Conservation (phyloP, 2,113 vertebrate species). For the Notiomystis cincta region DNA sequence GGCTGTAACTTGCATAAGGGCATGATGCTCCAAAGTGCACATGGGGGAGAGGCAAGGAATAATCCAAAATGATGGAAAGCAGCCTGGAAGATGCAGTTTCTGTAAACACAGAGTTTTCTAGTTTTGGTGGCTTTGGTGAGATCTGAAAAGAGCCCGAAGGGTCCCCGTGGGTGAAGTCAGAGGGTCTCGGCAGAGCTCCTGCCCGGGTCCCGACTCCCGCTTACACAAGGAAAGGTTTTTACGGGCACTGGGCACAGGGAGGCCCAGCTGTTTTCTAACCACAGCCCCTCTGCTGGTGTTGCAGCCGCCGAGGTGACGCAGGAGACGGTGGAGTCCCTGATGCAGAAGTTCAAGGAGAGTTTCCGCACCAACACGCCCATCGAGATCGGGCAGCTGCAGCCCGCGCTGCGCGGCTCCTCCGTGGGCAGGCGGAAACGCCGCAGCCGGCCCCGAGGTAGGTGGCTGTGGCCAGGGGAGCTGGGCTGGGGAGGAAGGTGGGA, state of each 20-base stretch:
- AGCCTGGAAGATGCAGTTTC: accelerated
- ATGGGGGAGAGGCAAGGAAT: background rate
- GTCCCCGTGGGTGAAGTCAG: accelerated
- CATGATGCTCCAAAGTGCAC: accelerated
- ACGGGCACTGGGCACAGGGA: accelerated
- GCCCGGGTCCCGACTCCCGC: accelerated
- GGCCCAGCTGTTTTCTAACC: background rate
- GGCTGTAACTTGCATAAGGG: background rate
- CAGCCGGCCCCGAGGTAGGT: slow-evolving; percentile 84
- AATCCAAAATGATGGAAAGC: background rate
- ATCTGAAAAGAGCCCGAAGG: background rate
- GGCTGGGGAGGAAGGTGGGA: background rate
- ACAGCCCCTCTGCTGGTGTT: slow-evolving; percentile 20
- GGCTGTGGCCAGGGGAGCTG: accelerated
- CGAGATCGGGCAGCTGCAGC: slow-evolving; percentile 90
- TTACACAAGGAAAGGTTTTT: accelerated
- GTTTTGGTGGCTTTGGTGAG: background rate
- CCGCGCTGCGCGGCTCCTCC: slow-evolving; percentile 80
- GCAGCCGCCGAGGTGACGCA: slow-evolving; percentile 83
- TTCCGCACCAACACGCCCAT: slow-evolving; percentile 89
- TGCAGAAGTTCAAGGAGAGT: slow-evolving; percentile 97
- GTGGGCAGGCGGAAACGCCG: slow-evolving; percentile 84
- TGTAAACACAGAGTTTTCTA: accelerated
- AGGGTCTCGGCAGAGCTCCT: background rate
- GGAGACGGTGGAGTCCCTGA: slow-evolving; percentile 92